Evolutionary conservation across 2,797 vertebrate genomes (phyloP), one percentile per base, ranked within the genome.

Genomic region (Pangasius sanitwongsei): DNA sequence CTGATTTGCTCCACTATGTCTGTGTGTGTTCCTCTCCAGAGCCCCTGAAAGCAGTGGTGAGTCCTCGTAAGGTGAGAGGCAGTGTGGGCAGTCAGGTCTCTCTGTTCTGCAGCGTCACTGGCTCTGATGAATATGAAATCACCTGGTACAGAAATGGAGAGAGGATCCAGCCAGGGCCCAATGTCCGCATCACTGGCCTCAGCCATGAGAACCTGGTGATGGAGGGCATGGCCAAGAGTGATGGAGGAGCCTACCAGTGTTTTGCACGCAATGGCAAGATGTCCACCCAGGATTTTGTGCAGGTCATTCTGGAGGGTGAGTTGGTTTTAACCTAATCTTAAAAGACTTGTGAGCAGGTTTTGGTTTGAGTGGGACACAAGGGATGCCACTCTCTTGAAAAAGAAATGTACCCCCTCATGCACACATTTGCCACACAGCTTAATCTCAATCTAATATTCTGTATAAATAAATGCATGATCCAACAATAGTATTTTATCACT

Each of bases 81-180:
- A 99, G 98, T 0, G 98, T 99, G 91, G 98, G 98, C 1, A 99
- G 98, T 94, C 98, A 99, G 94, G 98, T 99, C 89, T 98, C 98
- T 90, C 95, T 99, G 93, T 99, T 98, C 94, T 99, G 98, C 92
- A 98, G 97, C 0, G 97, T 99, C 89, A 98, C 97, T 0, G 98
- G 98, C 86, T 97, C 97, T 0, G 98, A 99, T 23, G 98, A 99
- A 91, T 98, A 98, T 72, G 98, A 98, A 87, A 96, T 99, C 31
- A 98, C 97, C 89, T 99, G 98, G 98, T 99, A 99, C 93, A 97
- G 97, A 85, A 99, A 99, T 0, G 98, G 97, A 20, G 98, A 99
- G 93, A 96, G 98, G 94, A 97, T 99, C 95, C 97, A 97, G 91
- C 97, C 97, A 0, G 98, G 98, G 59, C 98, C 96, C 94, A 99